Evolutionary conservation across 2,113 vertebrate genomes (phyloP).

Genomic region (Ptilorrhoa leucosticta): DNA sequence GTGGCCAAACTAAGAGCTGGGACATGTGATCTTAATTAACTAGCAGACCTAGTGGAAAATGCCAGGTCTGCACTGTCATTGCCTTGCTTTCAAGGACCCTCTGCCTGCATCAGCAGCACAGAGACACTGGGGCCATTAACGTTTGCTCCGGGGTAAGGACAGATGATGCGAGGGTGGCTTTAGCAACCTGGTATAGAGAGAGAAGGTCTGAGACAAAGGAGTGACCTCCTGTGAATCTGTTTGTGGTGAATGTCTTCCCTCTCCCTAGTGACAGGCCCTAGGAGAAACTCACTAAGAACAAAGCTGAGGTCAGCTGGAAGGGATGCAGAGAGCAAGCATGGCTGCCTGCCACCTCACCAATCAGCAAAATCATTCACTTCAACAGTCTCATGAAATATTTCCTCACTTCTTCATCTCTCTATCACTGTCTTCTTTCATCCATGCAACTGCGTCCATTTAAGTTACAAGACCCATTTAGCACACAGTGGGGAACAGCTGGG

Average conservation of each 20-base stretch:
- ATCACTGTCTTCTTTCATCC: background rate
- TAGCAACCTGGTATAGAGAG: background rate
- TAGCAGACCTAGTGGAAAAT: slow-evolving; percentile 24
- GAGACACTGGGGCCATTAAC: background rate
- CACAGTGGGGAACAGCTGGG: background rate
- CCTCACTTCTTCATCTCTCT: background rate
- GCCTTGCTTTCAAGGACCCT: slow-evolving; percentile 26
- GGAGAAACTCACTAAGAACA: background rate
- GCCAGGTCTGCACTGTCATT: slow-evolving; percentile 32
- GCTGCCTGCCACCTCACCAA: background rate
- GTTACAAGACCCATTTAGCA: background rate
- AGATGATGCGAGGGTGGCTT: background rate
- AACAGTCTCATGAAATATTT: background rate
- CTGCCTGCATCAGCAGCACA: background rate
- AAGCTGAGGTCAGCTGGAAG: background rate
- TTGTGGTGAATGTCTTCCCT: background rate
- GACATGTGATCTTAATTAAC: slow-evolving; percentile 30
- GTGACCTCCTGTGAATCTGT: background rate
- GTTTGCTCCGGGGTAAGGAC: background rate
- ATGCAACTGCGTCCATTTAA: background rate
- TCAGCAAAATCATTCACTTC: background rate
- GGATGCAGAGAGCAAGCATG: background rate
- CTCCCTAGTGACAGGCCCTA: background rate
- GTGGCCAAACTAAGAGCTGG: background rate
- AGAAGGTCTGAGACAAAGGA: background rate